Conservation (phyloP, 2,797 vertebrate genomes). For the Xiphophorus birchmanni region DNA sequence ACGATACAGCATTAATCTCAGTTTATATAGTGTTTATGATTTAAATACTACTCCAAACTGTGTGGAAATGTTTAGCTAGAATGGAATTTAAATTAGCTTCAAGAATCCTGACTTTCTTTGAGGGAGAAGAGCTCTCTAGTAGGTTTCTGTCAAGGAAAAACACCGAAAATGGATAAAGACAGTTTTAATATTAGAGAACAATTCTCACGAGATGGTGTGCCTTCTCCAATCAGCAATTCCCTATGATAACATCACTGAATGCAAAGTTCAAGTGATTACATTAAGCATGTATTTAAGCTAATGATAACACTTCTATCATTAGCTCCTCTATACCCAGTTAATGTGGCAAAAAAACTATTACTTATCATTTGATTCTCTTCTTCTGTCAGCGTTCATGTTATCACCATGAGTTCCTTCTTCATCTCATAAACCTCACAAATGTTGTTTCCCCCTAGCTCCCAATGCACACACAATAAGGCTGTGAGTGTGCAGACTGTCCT, state of each 20-base stretch:
- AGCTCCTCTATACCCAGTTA: not conserved
- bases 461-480: not conserved
- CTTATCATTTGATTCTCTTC: not conserved
- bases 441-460: not conserved
- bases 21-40: not conserved
- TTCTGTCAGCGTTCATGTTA: not conserved
- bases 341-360: not conserved
- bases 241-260: not conserved
- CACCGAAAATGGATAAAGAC: not conserved
- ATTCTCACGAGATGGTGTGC: not conserved
- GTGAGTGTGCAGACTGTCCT: not conserved
- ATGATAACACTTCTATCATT: too few species aligned
- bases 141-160: not conserved
- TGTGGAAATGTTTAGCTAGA: not conserved
- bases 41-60: not conserved
- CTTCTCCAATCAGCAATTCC: not conserved
- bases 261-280: not conserved
- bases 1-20: not conserved
- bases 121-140: not conserved
- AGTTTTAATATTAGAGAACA: not conserved
- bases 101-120: not conserved
- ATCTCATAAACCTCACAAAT: not conserved
- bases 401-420: not conserved
- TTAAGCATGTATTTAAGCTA: not conserved
- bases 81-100: not conserved